Evolutionary conservation across 37 sponge, comb jelly and placozoan genomes (phyloP).

Genomic region (Aphrocallistes beatrix): DNA sequence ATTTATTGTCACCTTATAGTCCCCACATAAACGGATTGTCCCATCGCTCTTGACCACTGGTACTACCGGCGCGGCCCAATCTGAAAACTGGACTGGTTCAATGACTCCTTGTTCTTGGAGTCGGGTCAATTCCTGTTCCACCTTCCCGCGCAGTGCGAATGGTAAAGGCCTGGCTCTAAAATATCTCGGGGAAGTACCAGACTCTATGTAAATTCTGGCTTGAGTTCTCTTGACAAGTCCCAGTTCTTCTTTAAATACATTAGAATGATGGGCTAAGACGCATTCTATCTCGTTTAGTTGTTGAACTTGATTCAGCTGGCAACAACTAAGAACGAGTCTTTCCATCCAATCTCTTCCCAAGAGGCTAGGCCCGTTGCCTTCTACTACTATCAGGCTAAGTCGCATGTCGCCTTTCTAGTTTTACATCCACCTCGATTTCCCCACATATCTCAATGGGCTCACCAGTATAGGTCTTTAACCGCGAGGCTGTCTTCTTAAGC

Average conservation of each 20-base stretch:
- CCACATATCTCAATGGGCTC: slow-evolving; percentile 19
- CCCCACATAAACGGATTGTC: slow-evolving; percentile 43
- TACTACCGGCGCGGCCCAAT: slow-evolving; percentile 41
- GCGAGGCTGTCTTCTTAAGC: neutral
- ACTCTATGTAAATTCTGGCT: slow-evolving; percentile 24
- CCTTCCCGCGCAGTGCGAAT: slow-evolving; percentile 31
- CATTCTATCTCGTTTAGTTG: too few relatives aligned
- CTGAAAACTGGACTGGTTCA: slow-evolving; percentile 25
- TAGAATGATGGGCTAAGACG: too few relatives aligned
- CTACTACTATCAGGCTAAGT: slow-evolving; percentile 11
- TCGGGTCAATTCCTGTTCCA: slow-evolving; percentile 26
- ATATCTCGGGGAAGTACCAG: slow-evolving; percentile 25
- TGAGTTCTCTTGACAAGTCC: neutral
- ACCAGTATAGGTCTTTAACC: slow-evolving; percentile 24
- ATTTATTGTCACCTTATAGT: slow-evolving; percentile 35
- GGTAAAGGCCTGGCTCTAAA: slow-evolving; percentile 36
- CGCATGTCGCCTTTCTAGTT: neutral
- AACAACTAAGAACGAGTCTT: slow-evolving; percentile 8
- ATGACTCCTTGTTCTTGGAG: slow-evolving; percentile 26
- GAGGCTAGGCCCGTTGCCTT: slow-evolving; percentile 10
- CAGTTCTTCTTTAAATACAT: too few relatives aligned
- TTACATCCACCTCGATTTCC: slow-evolving; percentile 6
- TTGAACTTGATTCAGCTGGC: slow-evolving; percentile 19
- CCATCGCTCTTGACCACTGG: slow-evolving; percentile 31
- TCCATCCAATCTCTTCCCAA: slow-evolving; percentile 23